Base-by-base conservation (phyloP, 2,113 vertebrate genomes). In the Tyto alba region DNA sequence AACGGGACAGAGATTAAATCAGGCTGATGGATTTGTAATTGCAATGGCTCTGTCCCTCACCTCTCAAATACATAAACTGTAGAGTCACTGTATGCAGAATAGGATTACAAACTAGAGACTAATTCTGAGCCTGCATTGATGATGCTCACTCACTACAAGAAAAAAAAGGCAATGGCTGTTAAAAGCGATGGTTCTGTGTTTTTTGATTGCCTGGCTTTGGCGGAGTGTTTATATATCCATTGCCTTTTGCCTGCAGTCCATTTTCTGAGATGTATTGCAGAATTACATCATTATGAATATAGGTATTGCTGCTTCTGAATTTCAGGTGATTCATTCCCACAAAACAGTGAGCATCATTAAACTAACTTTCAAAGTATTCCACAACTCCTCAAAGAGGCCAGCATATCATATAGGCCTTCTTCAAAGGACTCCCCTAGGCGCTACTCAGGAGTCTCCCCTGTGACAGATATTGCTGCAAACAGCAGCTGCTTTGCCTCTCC, bases 401-500 rank as follows among this genome's bases (percentile, higher is more conserved):
- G 67, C 57, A 73, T 55, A 90, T 43, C 67, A 50, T 16, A 71
- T 3, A 80, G 59, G 79, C 20, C 78, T 53, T 66, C 36, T 86
- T 77, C 67, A 69, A 67, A 93, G 67, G 71, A 45, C 59, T 69
- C 29, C 55, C 77, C 45, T 32, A 74, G 77, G 73, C 9, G 0
- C 72, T 69, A 56, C 81, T 77, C 66, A 23, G 81, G 59, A 79
- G 48, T 4, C 23, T 89, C 94, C 73, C 84, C 55, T 2, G 5
- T 41, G 87, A 26, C 85, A 91, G 87, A 34, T 78, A 69, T 1
- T 12, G 8, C 89, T 89, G 93, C 93, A 57, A 73, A n/a, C 62
- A 93, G 84, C 71, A 89, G 87, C 91, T 91, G 87, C 85, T 72
- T 34, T 76, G 23, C 71, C 71, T 94, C 66, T 79, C 50, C 75